Evolutionary conservation across 2,113 vertebrate genomes (phyloP).

Genomic region (Gasterosteus nipponicus): DNA sequence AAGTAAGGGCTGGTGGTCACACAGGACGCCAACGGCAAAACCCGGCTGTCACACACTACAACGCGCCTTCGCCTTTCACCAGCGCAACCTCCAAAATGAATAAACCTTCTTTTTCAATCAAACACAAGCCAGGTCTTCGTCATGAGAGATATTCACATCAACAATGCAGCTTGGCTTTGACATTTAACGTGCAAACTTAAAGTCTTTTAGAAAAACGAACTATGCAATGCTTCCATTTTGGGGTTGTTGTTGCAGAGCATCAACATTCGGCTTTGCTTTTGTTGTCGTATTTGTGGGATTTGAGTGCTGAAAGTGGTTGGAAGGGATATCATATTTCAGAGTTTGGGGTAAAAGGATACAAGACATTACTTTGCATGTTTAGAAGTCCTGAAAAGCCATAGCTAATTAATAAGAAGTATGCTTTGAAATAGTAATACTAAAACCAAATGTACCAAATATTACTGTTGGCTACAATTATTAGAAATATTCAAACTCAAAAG

Average conservation of each 20-base stretch:
- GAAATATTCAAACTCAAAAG: not conserved
- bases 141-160: conserved; percentile 17
- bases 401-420: not conserved
- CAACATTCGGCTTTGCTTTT: not conserved
- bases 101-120: conserved; percentile 4
- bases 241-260: not conserved
- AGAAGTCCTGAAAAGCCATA: not conserved
- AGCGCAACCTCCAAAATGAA: conserved; percentile 27
- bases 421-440: not conserved
- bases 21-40: conserved; percentile 61
- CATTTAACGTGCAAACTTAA: not conserved
- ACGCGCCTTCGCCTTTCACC: conserved; percentile 34
- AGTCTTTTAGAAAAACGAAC: not conserved
- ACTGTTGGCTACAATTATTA: not conserved
- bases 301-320: not conserved
- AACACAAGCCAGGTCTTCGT: not conserved
- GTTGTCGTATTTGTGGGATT: not conserved
- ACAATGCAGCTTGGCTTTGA: conserved; percentile 1
- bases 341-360: not conserved
- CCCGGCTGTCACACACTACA: conserved; percentile 53
- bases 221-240: not conserved
- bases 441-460: not conserved
- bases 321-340: not conserved
- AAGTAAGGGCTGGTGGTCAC: conserved; percentile 77
- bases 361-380: not conserved